Base-by-base conservation (phyloP, 2,888 invertebrate genomes). In the Ophioninae sp. region DNA sequence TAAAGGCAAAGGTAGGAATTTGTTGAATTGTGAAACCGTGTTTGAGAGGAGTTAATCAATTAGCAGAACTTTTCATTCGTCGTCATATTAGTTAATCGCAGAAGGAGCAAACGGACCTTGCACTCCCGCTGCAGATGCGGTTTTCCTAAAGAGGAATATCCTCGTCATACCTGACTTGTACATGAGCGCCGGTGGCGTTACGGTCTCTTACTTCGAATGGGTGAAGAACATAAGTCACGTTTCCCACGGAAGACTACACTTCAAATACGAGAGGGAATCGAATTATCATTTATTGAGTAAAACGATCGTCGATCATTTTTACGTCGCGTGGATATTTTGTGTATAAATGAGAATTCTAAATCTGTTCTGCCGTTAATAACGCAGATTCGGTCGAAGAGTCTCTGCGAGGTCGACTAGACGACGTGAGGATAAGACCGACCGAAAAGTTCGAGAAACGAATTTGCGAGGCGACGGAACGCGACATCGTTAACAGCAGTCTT, bases 401-500 rank as follows among this genome's bases (percentile, higher is more conserved):
- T 59, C 90, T 96, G 86, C 95, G 94, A 72, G 87, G 87, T 37
- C 88, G 89, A 82, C 88, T 91, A 69, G 90, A 90, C 37, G 89
- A 91, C n/a, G 88, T 90, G 58, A 93, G 95, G 81, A 98, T 99
- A 74, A 96, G 96, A 17, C 97, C 98, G 44, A 97, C 97, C 0
- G 96, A 97, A 89, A 94, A 96, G 87, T 98, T 98, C 95, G 96
- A 97, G 92, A 96, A 97, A 93, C 95, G 96, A 92, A 96, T 97
- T 91, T 95, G 96, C 87, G 98, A 98, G 93, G 98, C 99, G 85
- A 98, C 97, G 71, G 99, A 99, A 93, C 99, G 99, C 90, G 99
- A 99, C 92, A 99, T 99, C 90, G 99, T 99, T 22, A 99, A 99
- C 94, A 98, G 99, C 85, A 99, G 99, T 81, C 95, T 99, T 73